Percentiles rank a stretch among this genome's conserved stretches.
Conservation (phyloP, 1,140 invertebrate species). For the Trachymyrmex cornetzi region DNA sequence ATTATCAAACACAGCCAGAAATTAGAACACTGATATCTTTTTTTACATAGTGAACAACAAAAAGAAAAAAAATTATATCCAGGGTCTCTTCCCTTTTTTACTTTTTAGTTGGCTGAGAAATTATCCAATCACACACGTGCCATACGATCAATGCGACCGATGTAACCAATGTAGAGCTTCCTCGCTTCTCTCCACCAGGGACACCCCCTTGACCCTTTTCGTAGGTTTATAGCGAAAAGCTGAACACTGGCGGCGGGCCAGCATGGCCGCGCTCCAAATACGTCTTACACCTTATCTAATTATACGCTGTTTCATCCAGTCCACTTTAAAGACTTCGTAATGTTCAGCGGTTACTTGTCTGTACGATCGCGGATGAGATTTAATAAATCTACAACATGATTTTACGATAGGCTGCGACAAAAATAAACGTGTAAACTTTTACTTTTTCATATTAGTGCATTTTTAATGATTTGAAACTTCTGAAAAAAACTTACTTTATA, state of each 20-base stretch:
- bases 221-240: constrained; percentile 76
- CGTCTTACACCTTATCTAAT: constrained; percentile 86
- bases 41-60: neutral
- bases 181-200: constrained; percentile 71
- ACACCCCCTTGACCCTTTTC: constrained; percentile 76
- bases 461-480: neutral
- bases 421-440: constrained; percentile 9
- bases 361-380: constrained; percentile 76
- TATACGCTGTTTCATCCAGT: constrained; percentile 84
- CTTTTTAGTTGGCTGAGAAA: constrained; percentile 33
- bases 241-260: constrained; percentile 82
- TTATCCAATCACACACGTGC: constrained; percentile 50
- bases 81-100: neutral
- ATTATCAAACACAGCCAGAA: constrained; percentile 6
- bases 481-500: neutral
- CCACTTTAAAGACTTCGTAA: constrained; percentile 81
- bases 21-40: neutral
- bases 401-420: constrained; percentile 29
- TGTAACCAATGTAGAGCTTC: constrained; percentile 70
- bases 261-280: constrained; percentile 86
- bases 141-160: constrained; percentile 56
- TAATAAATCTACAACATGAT: constrained; percentile 78
- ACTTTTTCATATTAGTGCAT: neutral
- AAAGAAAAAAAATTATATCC: neutral
- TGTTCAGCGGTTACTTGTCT: constrained; percentile 82